A percentile compares a stretch with the other conserved stretches of the same genome.
Evolutionary conservation across 2,113 vertebrate genomes (phyloP).

Genomic region (Aldabrachelys gigantea): DNA sequence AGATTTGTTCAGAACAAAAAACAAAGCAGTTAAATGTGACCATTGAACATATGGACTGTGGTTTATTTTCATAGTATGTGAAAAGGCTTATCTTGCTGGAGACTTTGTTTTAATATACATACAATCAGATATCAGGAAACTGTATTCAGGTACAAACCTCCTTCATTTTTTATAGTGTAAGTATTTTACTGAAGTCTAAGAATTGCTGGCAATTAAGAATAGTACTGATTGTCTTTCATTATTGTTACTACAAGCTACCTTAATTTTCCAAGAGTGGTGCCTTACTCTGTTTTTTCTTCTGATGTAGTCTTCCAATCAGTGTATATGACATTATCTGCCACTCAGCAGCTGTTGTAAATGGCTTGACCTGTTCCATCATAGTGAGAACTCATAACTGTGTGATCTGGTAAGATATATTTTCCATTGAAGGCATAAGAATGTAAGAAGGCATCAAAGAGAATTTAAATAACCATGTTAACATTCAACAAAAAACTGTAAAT

Average conservation of each 20-base stretch:
- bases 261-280: conserved; percentile 88
- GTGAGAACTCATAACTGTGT: conserved; percentile 62
- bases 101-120: conserved; percentile 58
- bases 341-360: conserved; percentile 56
- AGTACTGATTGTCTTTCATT: conserved; percentile 79
- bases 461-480: conserved; percentile 58
- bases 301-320: conserved; percentile 83
- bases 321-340: conserved; percentile 72
- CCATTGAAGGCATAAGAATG: conserved; percentile 44
- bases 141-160: conserved; percentile 78
- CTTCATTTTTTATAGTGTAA: conserved; percentile 61
- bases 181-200: conserved; percentile 78
- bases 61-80: conserved; percentile 63
- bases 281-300: conserved; percentile 86
- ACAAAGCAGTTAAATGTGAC: conserved; percentile 64
- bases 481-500: conserved; percentile 73
- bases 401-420: conserved; percentile 67
- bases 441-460: conserved; percentile 66
- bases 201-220: conserved; percentile 81
- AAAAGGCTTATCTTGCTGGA: conserved; percentile 59
- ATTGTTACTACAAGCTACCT: conserved; percentile 84
- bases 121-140: conserved; percentile 75
- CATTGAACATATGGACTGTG: conserved; percentile 49
- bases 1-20: conserved; percentile 45
- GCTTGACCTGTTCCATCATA: conserved; percentile 62